phyloP scores from a whole-genome alignment of 2,797 vertebrate species.

The Cryptoprocta ferox region DNA sequence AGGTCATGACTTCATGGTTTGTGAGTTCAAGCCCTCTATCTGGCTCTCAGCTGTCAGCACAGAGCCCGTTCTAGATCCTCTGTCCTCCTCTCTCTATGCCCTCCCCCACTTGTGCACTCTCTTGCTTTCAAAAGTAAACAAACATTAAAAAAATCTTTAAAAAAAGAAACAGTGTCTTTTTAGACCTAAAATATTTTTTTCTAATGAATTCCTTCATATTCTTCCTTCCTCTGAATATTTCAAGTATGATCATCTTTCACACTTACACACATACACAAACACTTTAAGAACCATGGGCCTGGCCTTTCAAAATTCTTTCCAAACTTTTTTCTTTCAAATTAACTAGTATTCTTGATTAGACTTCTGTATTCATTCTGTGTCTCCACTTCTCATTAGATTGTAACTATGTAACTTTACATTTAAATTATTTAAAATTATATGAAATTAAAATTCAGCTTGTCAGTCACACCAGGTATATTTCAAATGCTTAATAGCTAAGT shows the following conservation, averaged over 20 bases:
- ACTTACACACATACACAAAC: background rate
- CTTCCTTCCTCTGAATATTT: background rate
- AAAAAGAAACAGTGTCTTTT: background rate
- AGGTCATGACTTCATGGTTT: too few relatives aligned
- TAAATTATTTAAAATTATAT: background rate
- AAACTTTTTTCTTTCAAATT: background rate
- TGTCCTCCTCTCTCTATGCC: too few relatives aligned
- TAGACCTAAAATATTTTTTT: background rate
- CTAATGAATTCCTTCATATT: background rate
- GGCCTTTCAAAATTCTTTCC: background rate
- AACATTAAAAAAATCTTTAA: too few relatives aligned
- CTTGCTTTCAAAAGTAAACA: too few relatives aligned
- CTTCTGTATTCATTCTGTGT: background rate
- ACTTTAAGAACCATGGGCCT: background rate
- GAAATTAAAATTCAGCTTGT: background rate
- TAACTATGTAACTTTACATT: background rate
- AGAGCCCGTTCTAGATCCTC: too few relatives aligned
- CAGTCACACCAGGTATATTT: background rate
- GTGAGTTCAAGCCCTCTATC: too few relatives aligned
- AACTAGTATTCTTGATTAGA: background rate
- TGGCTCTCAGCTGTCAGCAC: too few relatives aligned
- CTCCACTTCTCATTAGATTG: background rate
- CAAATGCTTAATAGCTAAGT: background rate
- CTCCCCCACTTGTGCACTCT: too few relatives aligned
- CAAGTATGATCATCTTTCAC: background rate